A percentile compares a stretch with the other conserved stretches of the same genome.
phyloP scores from a whole-genome alignment of 2,888 invertebrate genomes.

The Rhodophaea formosa region DNA sequence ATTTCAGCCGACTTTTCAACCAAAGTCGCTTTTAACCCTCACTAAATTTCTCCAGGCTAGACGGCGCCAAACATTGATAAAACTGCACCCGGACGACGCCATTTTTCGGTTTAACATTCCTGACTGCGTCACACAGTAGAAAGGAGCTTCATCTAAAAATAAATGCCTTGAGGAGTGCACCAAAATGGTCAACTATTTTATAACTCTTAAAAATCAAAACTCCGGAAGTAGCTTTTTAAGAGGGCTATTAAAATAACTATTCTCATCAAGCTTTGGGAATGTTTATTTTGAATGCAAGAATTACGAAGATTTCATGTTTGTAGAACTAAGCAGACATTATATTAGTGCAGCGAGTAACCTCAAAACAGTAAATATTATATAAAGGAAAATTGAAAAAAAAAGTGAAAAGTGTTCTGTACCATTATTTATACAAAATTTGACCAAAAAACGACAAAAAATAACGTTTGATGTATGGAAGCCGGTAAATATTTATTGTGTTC shows the following conservation, averaged over 20 bases:
- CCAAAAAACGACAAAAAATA: too few relatives aligned
- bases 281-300: background rate
- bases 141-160: constrained; percentile 1
- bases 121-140: background rate
- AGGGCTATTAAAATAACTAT: constrained; percentile 44
- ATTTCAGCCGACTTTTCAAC: background rate
- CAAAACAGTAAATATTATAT: too few relatives aligned
- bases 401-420: too few relatives aligned
- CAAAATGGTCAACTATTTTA: constrained; percentile 28
- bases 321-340: too few relatives aligned
- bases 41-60: constrained; percentile 7
- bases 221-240: constrained; percentile 50
- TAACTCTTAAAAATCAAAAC: constrained; percentile 37
- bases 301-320: too few relatives aligned
- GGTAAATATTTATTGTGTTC: too few relatives aligned
- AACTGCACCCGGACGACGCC: background rate
- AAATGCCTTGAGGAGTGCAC: background rate
- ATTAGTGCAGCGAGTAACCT: too few relatives aligned
- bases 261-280: constrained; percentile 8
- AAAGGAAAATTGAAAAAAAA: too few relatives aligned
- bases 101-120: constrained; percentile 5
- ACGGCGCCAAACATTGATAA: constrained; percentile 17
- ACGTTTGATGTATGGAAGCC: too few relatives aligned
- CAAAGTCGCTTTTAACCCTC: background rate
- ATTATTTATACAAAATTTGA: too few relatives aligned